Conservation (phyloP, 2,797 vertebrate genomes). For the Harpagifer antarcticus region DNA sequence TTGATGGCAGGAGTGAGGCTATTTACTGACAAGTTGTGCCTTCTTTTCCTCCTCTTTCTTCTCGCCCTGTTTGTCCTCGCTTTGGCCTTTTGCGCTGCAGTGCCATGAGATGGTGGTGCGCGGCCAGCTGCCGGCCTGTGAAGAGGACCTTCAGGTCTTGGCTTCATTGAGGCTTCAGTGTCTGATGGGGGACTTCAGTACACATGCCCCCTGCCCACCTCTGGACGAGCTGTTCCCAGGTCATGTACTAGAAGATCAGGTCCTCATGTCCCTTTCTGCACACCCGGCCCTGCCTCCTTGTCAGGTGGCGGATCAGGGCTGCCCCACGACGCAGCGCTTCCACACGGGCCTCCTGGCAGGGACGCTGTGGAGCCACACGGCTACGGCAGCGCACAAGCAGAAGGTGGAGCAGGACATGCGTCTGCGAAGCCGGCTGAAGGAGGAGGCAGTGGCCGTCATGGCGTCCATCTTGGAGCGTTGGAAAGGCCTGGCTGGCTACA, state of each 20-base stretch:
- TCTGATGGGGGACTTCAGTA: constrained; percentile 91
- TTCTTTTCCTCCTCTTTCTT: constrained; percentile 21
- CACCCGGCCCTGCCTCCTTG: constrained; percentile 65
- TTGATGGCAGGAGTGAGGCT: constrained; percentile 57
- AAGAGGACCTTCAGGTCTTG: constrained; percentile 90
- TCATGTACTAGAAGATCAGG: constrained; percentile 82
- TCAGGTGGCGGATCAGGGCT: constrained; percentile 71
- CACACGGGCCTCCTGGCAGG: constrained; percentile 77
- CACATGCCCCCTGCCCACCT: constrained; percentile 85
- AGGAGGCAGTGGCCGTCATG: constrained; percentile 86
- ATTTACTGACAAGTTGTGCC: constrained; percentile 53
- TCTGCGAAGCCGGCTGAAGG: constrained; percentile 84
- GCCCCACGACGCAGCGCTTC: constrained; percentile 74
- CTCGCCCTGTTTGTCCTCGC: constrained; percentile 26
- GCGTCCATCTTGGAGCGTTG: constrained; percentile 90
- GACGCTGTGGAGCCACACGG: constrained; percentile 86
- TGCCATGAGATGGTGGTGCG: constrained; percentile 93
- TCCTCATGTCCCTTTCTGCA: constrained; percentile 69
- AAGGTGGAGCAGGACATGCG: constrained; percentile 85
- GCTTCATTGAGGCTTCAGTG: constrained; percentile 92
- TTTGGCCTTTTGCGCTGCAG: constrained; percentile 66
- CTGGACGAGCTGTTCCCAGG: constrained; percentile 89
- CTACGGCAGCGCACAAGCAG: constrained; percentile 84
- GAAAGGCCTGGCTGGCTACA: constrained; percentile 92
- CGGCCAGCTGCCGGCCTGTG: constrained; percentile 89